Evolutionary conservation across 2,797 vertebrate genomes (phyloP), one percentile per base, ranked within the genome.

Genomic region (Syngnathus rostellatus): DNA sequence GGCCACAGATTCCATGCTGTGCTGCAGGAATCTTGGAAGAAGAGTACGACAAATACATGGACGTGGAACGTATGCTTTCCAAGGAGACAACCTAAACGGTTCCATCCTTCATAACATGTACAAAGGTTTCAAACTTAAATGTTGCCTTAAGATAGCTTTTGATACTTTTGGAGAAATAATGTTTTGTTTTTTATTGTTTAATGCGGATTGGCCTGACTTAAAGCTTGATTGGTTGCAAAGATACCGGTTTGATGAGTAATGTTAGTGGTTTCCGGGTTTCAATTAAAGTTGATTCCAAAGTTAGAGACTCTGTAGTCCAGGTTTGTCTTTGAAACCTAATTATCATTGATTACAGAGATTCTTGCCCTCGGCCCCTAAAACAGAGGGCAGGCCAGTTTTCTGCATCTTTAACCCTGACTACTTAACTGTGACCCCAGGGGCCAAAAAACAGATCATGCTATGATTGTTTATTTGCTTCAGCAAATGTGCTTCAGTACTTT

Each of bases 41-140:
- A 85, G 79, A 82, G 83, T 82, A 80, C 84, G 65, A 81, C 72
- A 76, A 77, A 77, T 81, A 86, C 78, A 74, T 83, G 78, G 81
- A 86, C 83, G 83, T 73, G 74, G 62, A 67, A 74, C 46, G 43
- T 50, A 74, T 76, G 41, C 57, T 25, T 67, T 71, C 78, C 77
- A 71, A 75, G 68, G 70, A 73, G 67, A 68, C 38, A 58, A 72
- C 68, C 25, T 74, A 76, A 61, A 46, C 68, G 17, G 59, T 21
- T 41, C n/a, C 10, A 61, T n/a, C 39, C 39, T 61, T 60, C 19
- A 12, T 17, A 60, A 40, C 19, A 19, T 40, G 5, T 41, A 16
- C 38, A 21, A 6, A 19, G 6, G 11, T 17, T 48, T 48, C 9
- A 19, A 10, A 48, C 16, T 48, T 19, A 19, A 1, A 17, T 48